Evolutionary conservation across 2,113 vertebrate genomes (phyloP), one percentile per base, ranked within the genome.

Genomic region (Eolophus roseicapilla): DNA sequence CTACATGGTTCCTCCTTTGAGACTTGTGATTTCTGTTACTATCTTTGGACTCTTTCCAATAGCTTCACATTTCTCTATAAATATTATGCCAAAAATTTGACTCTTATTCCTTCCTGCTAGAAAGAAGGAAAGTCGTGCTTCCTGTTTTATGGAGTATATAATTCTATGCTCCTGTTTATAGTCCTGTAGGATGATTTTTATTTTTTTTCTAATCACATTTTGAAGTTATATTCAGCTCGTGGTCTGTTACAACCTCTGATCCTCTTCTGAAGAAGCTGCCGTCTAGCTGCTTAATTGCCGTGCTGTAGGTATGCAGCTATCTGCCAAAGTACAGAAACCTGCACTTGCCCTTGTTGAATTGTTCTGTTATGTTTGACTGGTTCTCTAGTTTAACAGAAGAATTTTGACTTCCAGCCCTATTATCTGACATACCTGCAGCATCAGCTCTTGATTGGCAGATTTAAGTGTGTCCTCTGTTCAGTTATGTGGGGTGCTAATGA

Each of bases 321-420:
- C n/a, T 57, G 4, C 81, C 7, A 2, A 57, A 71, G 33, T 31
- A 23, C 0, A 0, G 11, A 67, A 69, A 43, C 14, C 46, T 68
- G 25, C 4, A 7, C 17, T 92, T 82, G 67, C 28, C 17, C 16
- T 11, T 74, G 46, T 57, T 15, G 19, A 75, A 57, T 43, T 8
- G 0, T 78, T 94, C 53, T 67, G 28, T 71, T 88, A 28, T 74
- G 82, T 92, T 46, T 86, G 89, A 47, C 47, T 37, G 15, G 1
- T 77, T 83, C 33, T 47, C 37, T 86, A n/a, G 31, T 50, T 55
- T 35, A 49, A 59, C 44, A 62, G 68, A 81, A 53, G 41, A 41
- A 46, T 82, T 85, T 60, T 71, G 33, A 46, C 5, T 86, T 92
- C 39, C 37, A 88, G 53, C 49, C 44, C 37, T 88, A 19, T 79